Conservation (phyloP, 2,113 vertebrate species). For the Porphyrio hochstetteri region DNA sequence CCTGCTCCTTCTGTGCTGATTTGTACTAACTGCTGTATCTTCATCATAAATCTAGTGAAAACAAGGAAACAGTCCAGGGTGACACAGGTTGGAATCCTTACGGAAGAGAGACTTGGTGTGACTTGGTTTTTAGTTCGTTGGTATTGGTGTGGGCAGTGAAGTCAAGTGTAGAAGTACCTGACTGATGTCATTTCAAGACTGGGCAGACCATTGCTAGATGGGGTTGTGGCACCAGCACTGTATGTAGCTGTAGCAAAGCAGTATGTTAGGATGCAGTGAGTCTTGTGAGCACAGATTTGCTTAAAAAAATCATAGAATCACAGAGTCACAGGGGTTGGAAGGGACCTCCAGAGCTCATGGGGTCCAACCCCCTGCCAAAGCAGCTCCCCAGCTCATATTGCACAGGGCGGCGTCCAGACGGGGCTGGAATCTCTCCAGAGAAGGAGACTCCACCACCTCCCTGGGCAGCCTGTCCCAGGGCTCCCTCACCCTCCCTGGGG, state of each 20-base stretch:
- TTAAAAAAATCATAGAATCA: no score
- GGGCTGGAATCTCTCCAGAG: no score
- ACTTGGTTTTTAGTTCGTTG: neutral
- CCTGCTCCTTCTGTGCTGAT: neutral
- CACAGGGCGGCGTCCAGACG: no score
- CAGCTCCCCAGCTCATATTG: no score
- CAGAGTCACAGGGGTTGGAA: no score
- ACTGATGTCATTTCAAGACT: neutral
- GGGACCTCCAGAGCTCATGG: no score
- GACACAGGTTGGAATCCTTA: neutral
- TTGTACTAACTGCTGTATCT: neutral
- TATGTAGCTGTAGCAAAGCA: neutral
- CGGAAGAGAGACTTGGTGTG: neutral
- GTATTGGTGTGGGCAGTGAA: neutral
- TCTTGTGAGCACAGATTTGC: neutral
- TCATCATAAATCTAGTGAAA: neutral
- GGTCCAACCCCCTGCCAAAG: no score
- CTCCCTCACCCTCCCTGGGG: no score
- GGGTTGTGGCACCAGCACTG: neutral
- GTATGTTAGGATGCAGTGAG: neutral
- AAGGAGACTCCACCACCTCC: no score
- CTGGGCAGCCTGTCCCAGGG: no score
- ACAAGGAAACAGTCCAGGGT: neutral
- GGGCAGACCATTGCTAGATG: neutral
- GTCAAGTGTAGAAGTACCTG: neutral